Evolutionary conservation across 2,888 invertebrate genomes (phyloP).

Genomic region (Cheilosia grossa): DNA sequence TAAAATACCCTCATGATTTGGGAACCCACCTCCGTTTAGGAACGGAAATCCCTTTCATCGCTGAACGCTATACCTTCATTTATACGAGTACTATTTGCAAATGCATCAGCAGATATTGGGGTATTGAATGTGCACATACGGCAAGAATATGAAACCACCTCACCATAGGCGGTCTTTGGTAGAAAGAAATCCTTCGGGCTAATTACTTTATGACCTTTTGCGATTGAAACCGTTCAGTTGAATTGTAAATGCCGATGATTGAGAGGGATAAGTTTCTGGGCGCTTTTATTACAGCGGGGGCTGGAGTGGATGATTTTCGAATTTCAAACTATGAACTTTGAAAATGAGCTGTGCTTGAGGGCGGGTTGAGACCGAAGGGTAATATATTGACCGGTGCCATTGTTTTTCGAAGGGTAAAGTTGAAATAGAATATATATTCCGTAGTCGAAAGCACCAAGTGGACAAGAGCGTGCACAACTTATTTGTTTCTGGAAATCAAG

Average conservation of each 20-base stretch:
- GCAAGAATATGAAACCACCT: slow-evolving; percentile 55
- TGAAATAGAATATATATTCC: too few species aligned
- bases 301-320: not conserved
- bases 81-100: slow-evolving; percentile 44
- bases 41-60: slow-evolving; percentile 73
- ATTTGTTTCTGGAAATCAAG: too few species aligned
- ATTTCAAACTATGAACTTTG: not conserved
- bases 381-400: too few species aligned
- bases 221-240: slow-evolving; percentile 50
- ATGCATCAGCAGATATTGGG: slow-evolving; percentile 68
- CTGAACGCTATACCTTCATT: slow-evolving; percentile 36
- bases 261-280: slow-evolving; percentile 35
- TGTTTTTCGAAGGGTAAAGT: too few species aligned
- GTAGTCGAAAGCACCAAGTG: too few species aligned
- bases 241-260: slow-evolving; percentile 46
- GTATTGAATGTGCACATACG: slow-evolving; percentile 43
- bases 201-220: slow-evolving; percentile 67
- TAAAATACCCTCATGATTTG: slow-evolving; percentile 34
- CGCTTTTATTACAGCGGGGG: slow-evolving; percentile 34
- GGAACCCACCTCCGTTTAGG: slow-evolving; percentile 52
- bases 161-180: slow-evolving; percentile 37
- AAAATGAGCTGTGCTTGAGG: too few species aligned
- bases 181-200: slow-evolving; percentile 60
- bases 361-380: too few species aligned
- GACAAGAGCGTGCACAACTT: too few species aligned